These are phyloP conservation scores for Baccha elongata DNA, from an alignment of 2,888 invertebrate genomes.

Conservation along the genomic window DNA sequence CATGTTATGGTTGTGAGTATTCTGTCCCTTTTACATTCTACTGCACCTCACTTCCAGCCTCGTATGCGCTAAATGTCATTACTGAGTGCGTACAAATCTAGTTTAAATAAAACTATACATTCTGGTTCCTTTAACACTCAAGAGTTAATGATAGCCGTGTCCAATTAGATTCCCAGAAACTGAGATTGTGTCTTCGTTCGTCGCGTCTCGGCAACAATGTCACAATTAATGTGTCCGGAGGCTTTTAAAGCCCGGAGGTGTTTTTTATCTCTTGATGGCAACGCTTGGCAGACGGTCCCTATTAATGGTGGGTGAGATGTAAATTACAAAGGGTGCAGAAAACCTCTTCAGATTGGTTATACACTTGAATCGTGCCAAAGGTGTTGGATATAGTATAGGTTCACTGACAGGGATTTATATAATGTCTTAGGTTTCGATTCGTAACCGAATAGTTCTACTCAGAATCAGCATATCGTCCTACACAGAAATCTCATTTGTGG, in stretches of 20 bases:
- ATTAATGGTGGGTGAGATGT: conserved; percentile 46
- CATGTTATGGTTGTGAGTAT: neutral
- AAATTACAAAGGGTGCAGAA: conserved; percentile 15
- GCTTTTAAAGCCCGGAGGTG: conserved; percentile 1
- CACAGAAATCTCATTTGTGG: conserved; percentile 54
- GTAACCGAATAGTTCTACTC: conserved; percentile 42
- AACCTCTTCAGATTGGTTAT: neutral
- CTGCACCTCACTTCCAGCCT: neutral
- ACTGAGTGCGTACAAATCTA: conserved; percentile 54
- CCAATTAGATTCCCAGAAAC: conserved; percentile 55
- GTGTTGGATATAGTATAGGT: conserved; percentile 32
- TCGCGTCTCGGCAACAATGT: conserved; percentile 52
- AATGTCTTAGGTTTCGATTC: conserved; percentile 10
- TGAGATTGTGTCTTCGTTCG: neutral
- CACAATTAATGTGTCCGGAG: conserved; percentile 58
- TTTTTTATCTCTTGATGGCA: conserved; percentile 17
- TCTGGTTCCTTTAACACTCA: conserved; percentile 35
- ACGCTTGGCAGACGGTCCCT: neutral
- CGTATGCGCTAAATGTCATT: conserved; percentile 29
- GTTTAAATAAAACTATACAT: conserved; percentile 43
- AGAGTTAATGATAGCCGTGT: conserved; percentile 10
- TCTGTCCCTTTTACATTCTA: neutral
- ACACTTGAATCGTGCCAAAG: conserved; percentile 31
- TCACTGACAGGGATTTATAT: conserved; percentile 34
- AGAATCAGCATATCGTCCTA: conserved; percentile 47